Conservation (phyloP, 2,888 invertebrate genomes). For the Alitta virens region DNA sequence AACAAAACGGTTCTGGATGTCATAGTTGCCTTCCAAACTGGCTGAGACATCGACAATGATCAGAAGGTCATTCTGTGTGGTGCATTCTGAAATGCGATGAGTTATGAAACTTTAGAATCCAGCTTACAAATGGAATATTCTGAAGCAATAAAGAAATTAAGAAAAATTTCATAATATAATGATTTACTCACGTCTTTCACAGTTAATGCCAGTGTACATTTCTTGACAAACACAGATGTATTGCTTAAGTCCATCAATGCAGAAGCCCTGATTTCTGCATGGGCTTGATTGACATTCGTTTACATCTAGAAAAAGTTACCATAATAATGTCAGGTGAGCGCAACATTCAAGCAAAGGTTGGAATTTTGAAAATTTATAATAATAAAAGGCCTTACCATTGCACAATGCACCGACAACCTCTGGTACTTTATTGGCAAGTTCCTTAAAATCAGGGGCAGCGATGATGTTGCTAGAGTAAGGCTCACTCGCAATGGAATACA, state of each 20-base stretch:
- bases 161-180: neutral
- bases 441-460: slow-evolving; percentile 25
- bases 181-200: slow-evolving; percentile 17
- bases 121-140: neutral
- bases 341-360: too few relatives aligned
- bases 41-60: slow-evolving; percentile 29
- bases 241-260: slow-evolving; percentile 43
- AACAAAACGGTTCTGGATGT: slow-evolving; percentile 22
- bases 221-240: slow-evolving; percentile 22
- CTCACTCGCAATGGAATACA: slow-evolving; percentile 28
- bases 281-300: slow-evolving; percentile 40
- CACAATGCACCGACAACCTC: slow-evolving; percentile 25
- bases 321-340: too few relatives aligned
- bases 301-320: slow-evolving; percentile 31
- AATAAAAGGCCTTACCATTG: slow-evolving; percentile 20
- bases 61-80: slow-evolving; percentile 19
- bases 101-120: neutral
- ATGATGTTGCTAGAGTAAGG: slow-evolving; percentile 28
- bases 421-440: slow-evolving; percentile 17
- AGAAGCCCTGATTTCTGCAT: slow-evolving; percentile 45
- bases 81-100: slow-evolving; percentile 13
- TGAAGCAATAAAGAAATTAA: neutral
- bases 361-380: too few relatives aligned
- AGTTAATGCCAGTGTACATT: slow-evolving; percentile 23
- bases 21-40: slow-evolving; percentile 22